Base-by-base conservation (phyloP, 2,113 vertebrate genomes). In the Sinocyclocheilus grahami region DNA sequence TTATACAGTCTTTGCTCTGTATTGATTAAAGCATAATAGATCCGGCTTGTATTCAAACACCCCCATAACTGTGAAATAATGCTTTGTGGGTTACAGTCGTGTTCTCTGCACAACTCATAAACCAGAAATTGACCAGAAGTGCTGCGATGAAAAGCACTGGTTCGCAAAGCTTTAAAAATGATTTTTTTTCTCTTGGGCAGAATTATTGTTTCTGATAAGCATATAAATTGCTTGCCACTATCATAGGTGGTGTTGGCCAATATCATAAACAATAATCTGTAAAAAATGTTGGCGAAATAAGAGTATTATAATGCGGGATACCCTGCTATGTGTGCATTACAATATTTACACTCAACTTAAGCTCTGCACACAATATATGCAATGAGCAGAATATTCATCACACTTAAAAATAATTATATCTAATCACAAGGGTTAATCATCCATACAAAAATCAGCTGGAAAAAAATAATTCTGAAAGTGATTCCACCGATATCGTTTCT, bases 11-110 rank as follows among this genome's bases (percentile, higher is more conserved):
- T 72, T 42, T 39, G 18, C 46, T 55, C 30, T 33, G 51, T 86
- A 86, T 81, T 86, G 78, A 86, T 86, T 81, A 30, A 62, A 86
- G 51, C 24, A 33, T 86, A 42, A 74, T 81, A 62, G 67, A 62
- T 62, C 30, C 74, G 22, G 60, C 62, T 74, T 75, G 69, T 84
- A 84, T 84, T 84, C 30, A 84, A 74, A 84, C 82, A 27, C 18
- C 27, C 81, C 65, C 48, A 27, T 60, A 84, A 71, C 27, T 42
- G 55, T 60, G 58, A 74, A 84, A 60, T 74, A 84, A 74, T 75
- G 67, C 69, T 84, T 33, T 84, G 82, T 74, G 82, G 67, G 18
- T 72, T 9, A 42, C 63, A 80, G 51, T 55, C 48, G 0, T 86
- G 42, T 80, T 86, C 16, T 86, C 53, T 46, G 77, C 13, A 80